Conservation (phyloP, 2,113 vertebrate species). For the Aphyosemion australe region DNA sequence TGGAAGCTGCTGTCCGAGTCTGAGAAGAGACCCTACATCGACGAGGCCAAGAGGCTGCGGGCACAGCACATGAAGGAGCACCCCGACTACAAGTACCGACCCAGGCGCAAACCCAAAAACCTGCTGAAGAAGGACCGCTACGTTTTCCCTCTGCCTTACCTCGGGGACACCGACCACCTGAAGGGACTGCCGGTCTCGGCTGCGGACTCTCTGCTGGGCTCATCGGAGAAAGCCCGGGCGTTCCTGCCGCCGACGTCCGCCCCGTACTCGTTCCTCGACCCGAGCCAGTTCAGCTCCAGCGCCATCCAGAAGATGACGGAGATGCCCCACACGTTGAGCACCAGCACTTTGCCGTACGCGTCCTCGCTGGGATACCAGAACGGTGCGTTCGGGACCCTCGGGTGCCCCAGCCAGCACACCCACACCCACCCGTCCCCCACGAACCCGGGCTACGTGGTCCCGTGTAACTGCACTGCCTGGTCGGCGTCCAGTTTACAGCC, state of each 20-base stretch:
- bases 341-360: constrained; percentile 93
- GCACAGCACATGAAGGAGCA: constrained; percentile 99
- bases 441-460: constrained; percentile 98
- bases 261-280: constrained; percentile 98
- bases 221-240: constrained; percentile 92
- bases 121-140: constrained; percentile 99
- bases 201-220: constrained; percentile 90
- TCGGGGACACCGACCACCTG: constrained; percentile 96
- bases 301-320: constrained; percentile 99
- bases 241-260: constrained; percentile 94
- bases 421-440: constrained; percentile 99
- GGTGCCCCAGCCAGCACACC: constrained; percentile 97
- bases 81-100: constrained; percentile 99
- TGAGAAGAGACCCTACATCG: constrained; percentile 97
- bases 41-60: constrained; percentile 95
- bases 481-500: constrained; percentile 98
- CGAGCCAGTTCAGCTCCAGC: constrained; percentile 95
- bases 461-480: constrained; percentile 99
- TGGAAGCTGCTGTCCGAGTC: constrained; percentile 98
- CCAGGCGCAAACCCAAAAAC: constrained; percentile 98
- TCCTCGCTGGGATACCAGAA: constrained; percentile 99
- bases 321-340: constrained; percentile 95
- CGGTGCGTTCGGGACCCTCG: constrained; percentile 94
- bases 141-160: constrained; percentile 99
- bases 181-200: constrained; percentile 94